Conservation (phyloP, 1,140 invertebrate genomes). For the Hydropsyche tenuis region DNA sequence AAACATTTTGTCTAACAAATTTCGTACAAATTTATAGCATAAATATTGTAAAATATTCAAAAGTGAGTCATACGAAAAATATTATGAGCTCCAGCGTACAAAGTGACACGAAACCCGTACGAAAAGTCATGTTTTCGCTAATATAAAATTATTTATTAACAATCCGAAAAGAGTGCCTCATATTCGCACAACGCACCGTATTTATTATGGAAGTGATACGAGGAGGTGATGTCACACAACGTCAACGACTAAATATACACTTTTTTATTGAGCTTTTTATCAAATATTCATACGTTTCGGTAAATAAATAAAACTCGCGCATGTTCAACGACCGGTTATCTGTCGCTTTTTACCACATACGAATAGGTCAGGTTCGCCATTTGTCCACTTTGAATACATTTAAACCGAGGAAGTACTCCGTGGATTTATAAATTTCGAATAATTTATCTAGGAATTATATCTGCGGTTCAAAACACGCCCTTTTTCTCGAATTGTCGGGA, state of each 20-base stretch:
- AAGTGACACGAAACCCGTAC: background rate
- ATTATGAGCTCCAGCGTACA: background rate
- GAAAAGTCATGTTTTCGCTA: constrained; percentile 10
- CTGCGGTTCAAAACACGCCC: too few species aligned
- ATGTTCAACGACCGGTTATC: constrained; percentile 11
- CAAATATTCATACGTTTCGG: too few species aligned
- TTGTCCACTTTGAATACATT: constrained; percentile 15
- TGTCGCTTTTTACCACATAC: background rate
- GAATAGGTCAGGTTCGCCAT: constrained; percentile 25
- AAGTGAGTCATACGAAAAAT: background rate
- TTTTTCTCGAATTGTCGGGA: too few species aligned
- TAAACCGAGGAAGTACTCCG: constrained; percentile 10
- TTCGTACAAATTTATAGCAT: background rate
- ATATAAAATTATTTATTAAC: constrained; percentile 22
- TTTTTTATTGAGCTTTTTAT: too few species aligned
- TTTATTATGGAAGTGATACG: too few species aligned
- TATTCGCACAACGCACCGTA: background rate
- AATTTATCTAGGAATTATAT: background rate
- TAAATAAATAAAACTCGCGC: constrained; percentile 4
- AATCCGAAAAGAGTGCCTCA: background rate
- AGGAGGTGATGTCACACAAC: background rate
- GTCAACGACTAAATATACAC: background rate
- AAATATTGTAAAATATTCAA: constrained; percentile 16
- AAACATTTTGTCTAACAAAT: too few species aligned
- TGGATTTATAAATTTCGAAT: background rate